Evolutionary conservation across 2,888 invertebrate genomes (phyloP), one percentile per base, ranked within the genome.

Genomic region (Aricia artaxerxes): DNA sequence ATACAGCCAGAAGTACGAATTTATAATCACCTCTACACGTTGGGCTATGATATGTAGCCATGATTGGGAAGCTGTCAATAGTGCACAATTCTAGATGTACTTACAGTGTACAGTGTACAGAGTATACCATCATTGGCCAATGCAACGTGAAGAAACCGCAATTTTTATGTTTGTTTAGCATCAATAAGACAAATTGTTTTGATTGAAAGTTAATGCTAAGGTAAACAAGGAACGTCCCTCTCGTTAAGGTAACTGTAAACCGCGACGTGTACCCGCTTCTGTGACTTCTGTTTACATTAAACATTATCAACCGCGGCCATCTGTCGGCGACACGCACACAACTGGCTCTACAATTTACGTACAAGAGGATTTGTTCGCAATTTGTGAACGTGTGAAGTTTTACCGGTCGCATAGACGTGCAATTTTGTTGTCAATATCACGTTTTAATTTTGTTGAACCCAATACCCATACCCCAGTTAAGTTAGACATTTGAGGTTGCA

Each of bases 301-400:
- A 11, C 61, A 64, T 64, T 69, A 60, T 44, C 44, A 72, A 78
- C 40, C 40, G 57, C 73, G 79, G 78, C 57, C 77, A 80, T 77
- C 79, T 78, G 72, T 72, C 35, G 73, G 80, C 24, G 57, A 35
- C 53, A 57, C 76, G 76, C 76, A 76, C 53, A 6, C 57, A 35
- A 76, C 53, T 49, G 57, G 5, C 69, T 35, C 24, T 13, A 13
- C 35, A 35, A 69, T 69, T 38, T 69, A 13, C 69, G 16, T 69
- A 35, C 35, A 69, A 13, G 13, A 38, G 16, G 35, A 69, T 69
- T 35, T 69, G 35, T 13, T 2, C 35, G 13, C 35, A 38, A 0
- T 69, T 13, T 4, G 4, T 13, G 24, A 38, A 38, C 13, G 5
- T 69, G 35, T 13, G 4, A 61, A 61, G 60, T 4, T 64, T 24